phyloP scores from a whole-genome alignment of 2,797 vertebrate species.

The Florisuga fusca region DNA sequence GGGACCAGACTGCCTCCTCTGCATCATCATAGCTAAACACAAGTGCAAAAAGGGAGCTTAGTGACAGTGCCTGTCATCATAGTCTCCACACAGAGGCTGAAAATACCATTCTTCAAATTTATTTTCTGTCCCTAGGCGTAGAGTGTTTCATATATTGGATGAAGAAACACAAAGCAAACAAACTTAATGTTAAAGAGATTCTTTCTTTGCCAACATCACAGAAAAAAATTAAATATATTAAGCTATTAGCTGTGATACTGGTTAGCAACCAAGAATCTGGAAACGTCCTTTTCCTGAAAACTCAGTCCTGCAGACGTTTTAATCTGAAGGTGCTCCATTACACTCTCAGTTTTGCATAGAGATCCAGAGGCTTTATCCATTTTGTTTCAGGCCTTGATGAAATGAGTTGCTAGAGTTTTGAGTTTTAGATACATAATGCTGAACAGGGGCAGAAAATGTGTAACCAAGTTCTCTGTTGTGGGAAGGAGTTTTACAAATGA shows the following conservation, averaged over 20 bases:
- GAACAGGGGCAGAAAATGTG: neutral
- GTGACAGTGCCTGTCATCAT: neutral
- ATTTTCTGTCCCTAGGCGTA: neutral
- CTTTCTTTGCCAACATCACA: neutral
- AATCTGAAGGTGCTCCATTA: neutral
- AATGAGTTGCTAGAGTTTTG: neutral
- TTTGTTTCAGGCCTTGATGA: neutral
- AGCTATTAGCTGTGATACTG: neutral
- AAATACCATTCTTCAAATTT: neutral
- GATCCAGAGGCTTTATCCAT: neutral
- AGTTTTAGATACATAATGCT: neutral
- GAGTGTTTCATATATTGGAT: neutral
- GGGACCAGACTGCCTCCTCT: neutral
- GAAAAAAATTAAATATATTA: neutral
- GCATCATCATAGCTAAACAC: neutral
- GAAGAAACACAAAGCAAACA: neutral
- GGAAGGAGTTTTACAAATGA: neutral
- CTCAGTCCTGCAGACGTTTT: neutral
- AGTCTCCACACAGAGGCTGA: neutral
- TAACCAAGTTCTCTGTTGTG: neutral
- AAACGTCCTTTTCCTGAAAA: slow-evolving; percentile 15
- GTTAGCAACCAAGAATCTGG: neutral
- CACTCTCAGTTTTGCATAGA: neutral
- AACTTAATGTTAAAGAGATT: neutral
- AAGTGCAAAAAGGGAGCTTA: neutral